Evolutionary conservation across 2,888 invertebrate genomes (phyloP), one percentile per base, ranked within the genome.

Genomic region (Drosophila borborema): DNA sequence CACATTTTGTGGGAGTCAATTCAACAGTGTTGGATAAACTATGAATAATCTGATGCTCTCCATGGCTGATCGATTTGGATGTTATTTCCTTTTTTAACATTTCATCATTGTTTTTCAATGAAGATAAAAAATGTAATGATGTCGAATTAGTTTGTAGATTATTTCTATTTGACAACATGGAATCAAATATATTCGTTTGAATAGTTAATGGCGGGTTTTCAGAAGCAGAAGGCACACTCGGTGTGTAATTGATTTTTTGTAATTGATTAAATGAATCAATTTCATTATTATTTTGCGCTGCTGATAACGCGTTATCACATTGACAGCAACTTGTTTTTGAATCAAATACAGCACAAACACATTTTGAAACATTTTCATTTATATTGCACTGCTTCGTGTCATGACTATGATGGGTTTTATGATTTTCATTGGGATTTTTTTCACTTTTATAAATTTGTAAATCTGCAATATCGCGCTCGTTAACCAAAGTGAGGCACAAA

Each of bases 401-500:
- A 51, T 72, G 46, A 51, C 59, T 45, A n/a, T 61, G 49, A 38
- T 62, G 54, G 28, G 53, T 38, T 54, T 78, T 64, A 54, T 48
- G 36, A 64, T 69, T 67, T 49, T 63, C 67, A 61, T 62, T 58
- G 65, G 43, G 36, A 54, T 49, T 28, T 51, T 58, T 56, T 64
- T 74, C 74, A 74, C 75, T 73, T 82, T 86, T 88, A 74, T 92
- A 93, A 72, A 93, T 92, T 84, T 91, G 92, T 76, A 93, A 89
- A 95, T 95, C 95, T 95, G 94, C 95, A 94, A 94, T 95, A 95
- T 96, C 96, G 95, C 95, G 94, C 94, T 95, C 95, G 94, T 94
- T 95, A 93, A 95, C 95, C 94, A 95, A 94, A 94, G 97, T 96
- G 95, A 97, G 96, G 96, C 97, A 97, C 95, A 97, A 96, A 95